Base-by-base conservation (phyloP, 2,113 vertebrate species). In the Chamaetylas fuelleborni region DNA sequence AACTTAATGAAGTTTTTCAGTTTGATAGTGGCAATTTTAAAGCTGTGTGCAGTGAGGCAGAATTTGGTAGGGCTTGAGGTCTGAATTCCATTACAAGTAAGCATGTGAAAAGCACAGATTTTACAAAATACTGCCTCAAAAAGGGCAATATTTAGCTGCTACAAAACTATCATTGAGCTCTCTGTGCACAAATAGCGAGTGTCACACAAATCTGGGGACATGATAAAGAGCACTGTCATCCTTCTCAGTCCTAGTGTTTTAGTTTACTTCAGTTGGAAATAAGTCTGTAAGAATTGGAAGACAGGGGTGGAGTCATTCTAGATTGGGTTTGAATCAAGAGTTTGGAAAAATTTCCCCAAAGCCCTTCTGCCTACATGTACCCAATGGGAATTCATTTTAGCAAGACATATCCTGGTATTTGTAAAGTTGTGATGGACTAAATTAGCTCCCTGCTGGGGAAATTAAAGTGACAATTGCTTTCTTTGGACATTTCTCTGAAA, bases 191-290 rank as follows among this genome's bases (percentile, higher is more conserved):
- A 51, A 34, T 8, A 54, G 6, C 22, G 23, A 13, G 3, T n/a
- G 9, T n/a, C 43, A 33, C 0, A 1, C 12, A 24, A 12, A 47
- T 5, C 8, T 26, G 31, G 11, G 15, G 45, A 51, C 6, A 2
- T 29, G 15, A 64, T 29, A 18, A 48, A 79, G 3, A 70, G 3
- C 9, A 28, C 18, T 26, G 6, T 42, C 18, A 56, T 33, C 12
- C 13, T 6, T 57, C 34, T 58, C 48, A 54, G 8, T 8, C 17
- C 9, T 11, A 6, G 4, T 14, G 8, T 24, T 86, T 91, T 50
- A 82, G 12, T 65, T 78, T 62, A 6, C 4, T 81, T 61, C 15
- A 22, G 5, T 2, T n/a, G 19, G 7, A 77, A 83, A 65, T 77
- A 60, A 42, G 8, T 14, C 9, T 9, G 7, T 45, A 50, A 43